Conservation (phyloP, 2,113 vertebrate species). For the Phalacrocorax brasilianus region DNA sequence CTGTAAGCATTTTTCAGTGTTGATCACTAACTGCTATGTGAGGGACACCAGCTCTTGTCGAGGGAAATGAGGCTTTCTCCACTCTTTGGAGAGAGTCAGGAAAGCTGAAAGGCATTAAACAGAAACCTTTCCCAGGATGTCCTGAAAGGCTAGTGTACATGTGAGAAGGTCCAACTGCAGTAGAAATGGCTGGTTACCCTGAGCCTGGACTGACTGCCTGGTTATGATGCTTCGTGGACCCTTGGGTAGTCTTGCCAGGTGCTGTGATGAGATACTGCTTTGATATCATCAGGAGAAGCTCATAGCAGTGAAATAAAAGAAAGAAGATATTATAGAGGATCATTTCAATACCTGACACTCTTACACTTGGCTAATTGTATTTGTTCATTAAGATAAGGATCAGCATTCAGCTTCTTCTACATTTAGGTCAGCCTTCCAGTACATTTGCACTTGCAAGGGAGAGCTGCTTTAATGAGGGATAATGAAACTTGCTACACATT, state of each 20-base stretch:
- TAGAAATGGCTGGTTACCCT: not conserved
- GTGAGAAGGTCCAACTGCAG: not conserved
- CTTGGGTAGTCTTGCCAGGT: not conserved
- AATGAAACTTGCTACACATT: constrained; percentile 34
- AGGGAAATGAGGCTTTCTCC: not conserved
- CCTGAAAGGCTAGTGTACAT: not conserved
- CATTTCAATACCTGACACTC: constrained; percentile 61
- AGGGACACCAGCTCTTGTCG: not conserved
- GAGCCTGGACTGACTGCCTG: not conserved
- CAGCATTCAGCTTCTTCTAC: constrained; percentile 52
- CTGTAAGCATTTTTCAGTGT: not conserved
- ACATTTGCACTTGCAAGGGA: constrained; percentile 65
- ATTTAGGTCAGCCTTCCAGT: constrained; percentile 63
- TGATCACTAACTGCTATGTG: not conserved
- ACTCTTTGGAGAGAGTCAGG: not conserved
- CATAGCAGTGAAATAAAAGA: constrained; percentile 43
- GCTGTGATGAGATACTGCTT: not conserved
- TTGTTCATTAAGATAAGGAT: constrained; percentile 64
- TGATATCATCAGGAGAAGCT: constrained; percentile 47
- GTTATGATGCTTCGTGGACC: not conserved
- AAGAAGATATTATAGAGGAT: constrained; percentile 29
- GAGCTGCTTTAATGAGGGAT: constrained; percentile 55
- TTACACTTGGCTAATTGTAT: constrained; percentile 60
- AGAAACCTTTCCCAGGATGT: not conserved
- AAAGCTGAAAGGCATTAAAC: not conserved